A percentile compares a stretch with the other conserved stretches of the same genome.
Evolutionary conservation across 2,113 vertebrate genomes (phyloP).

Genomic region (Neodontobutis hainanensis): DNA sequence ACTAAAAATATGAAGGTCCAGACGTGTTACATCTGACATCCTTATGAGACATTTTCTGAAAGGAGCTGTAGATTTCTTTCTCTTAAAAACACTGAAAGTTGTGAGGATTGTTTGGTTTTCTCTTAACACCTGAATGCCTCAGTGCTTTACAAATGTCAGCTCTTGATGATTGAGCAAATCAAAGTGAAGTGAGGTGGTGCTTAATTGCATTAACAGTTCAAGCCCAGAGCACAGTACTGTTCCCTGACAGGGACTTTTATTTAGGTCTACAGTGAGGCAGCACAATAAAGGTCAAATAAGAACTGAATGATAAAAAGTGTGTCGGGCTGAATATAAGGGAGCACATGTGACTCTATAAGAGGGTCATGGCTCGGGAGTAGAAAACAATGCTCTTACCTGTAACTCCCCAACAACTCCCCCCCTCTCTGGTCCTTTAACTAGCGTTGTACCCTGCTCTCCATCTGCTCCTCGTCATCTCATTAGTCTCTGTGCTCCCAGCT

Average conservation of each 20-base stretch:
- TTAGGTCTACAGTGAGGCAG: neutral
- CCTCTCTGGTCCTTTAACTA: neutral
- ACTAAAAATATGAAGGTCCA: no score
- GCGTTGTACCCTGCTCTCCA: slow-evolving; percentile 3
- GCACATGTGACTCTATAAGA: neutral
- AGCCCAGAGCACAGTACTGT: neutral
- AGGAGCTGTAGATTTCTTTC: no score
- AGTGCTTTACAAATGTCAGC: neutral
- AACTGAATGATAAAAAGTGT: neutral
- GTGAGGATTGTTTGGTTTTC: neutral
- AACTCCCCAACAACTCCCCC: neutral
- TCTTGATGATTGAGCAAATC: neutral
- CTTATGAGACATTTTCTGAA: no score
- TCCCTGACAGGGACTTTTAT: neutral
- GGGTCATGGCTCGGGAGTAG: neutral
- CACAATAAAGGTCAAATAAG: neutral
- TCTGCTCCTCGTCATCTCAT: slow-evolving; percentile 10
- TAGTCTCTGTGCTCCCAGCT: neutral
- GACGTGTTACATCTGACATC: no score
- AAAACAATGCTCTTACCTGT: neutral
- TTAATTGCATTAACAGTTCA: neutral
- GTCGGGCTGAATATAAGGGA: neutral
- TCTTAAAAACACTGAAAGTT: neutral
- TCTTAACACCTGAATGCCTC: neutral
- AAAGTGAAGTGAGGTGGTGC: neutral